Evolutionary conservation across 2,797 vertebrate species (phyloP).

Genomic region (Hypotaenidia okinawae): DNA sequence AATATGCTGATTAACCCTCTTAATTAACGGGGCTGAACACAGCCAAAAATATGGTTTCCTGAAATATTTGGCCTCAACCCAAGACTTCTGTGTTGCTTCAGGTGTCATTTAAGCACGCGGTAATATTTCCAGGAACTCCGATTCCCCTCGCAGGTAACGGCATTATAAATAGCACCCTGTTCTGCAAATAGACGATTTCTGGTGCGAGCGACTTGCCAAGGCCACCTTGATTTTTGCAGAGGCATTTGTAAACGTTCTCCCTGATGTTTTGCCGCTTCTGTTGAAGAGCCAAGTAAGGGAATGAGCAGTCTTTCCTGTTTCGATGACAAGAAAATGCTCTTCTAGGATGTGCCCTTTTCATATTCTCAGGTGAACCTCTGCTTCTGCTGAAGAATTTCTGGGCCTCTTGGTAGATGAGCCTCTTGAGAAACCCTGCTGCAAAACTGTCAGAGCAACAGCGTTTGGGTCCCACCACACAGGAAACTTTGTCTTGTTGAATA

Average conservation of each 20-base stretch:
- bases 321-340: neutral
- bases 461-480: neutral
- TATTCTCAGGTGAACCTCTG: neutral
- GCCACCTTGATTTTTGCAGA: neutral
- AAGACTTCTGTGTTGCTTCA: neutral
- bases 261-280: neutral
- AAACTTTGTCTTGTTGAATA: neutral
- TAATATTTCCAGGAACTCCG: neutral
- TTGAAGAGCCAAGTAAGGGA: neutral
- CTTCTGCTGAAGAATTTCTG: neutral
- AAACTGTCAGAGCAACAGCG: neutral
- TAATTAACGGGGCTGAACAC: neutral
- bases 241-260: neutral
- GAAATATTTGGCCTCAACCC: neutral
- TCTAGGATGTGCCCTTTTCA: neutral
- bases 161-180: neutral
- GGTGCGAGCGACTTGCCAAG: neutral
- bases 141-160: neutral
- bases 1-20: neutral
- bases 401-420: neutral
- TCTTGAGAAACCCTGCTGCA: neutral
- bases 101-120: neutral
- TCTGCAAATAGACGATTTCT: neutral
- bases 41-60: neutral
- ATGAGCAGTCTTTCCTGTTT: neutral